These are phyloP conservation scores for Caenorhabditis sp. DNA, from an alignment of 2,888 invertebrate species.

Conservation along the genomic window DNA sequence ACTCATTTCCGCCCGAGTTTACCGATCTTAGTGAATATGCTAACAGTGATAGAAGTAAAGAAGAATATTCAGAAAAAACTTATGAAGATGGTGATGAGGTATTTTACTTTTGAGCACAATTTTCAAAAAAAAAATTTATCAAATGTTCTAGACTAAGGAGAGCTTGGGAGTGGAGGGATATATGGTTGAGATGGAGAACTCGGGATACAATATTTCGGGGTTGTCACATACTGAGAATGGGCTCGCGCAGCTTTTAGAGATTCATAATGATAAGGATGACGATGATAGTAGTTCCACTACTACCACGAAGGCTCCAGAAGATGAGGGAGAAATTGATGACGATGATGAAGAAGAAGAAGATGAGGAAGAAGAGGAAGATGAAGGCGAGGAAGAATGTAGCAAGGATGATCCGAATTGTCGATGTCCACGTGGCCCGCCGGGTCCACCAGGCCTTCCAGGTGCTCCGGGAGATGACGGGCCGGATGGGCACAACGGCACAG, in stretches of 20 bases:
- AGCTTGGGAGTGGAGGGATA: slow-evolving; percentile 8
- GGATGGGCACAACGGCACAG: slow-evolving; percentile 61
- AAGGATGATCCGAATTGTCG: slow-evolving; percentile 8
- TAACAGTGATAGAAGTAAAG: slow-evolving; percentile 6
- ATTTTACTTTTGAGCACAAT: neutral
- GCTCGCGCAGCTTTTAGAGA: slow-evolving; percentile 20
- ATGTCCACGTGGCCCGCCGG: slow-evolving; percentile 61
- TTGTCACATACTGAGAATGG: slow-evolving; percentile 5
- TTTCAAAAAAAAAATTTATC: slow-evolving; percentile 5
- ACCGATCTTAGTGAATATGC: slow-evolving; percentile 11
- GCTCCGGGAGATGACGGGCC: slow-evolving; percentile 67
- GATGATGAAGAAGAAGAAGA: slow-evolving; percentile 4
- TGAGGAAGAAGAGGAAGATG: slow-evolving; percentile 13
- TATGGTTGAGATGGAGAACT: neutral
- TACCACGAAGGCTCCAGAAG: neutral
- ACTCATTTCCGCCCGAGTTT: slow-evolving; percentile 11
- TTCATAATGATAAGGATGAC: slow-evolving; percentile 18
- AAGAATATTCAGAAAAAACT: neutral
- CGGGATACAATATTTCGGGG: neutral
- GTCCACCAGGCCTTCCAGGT: slow-evolving; percentile 57
- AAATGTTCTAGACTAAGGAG: slow-evolving; percentile 14
- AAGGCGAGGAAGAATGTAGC: slow-evolving; percentile 20
- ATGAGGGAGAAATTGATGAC: slow-evolving; percentile 5
- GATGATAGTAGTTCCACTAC: slow-evolving; percentile 4
- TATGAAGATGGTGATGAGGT: slow-evolving; percentile 1